Base-by-base conservation (phyloP, 2,797 vertebrate genomes). In the Momotus momota region DNA sequence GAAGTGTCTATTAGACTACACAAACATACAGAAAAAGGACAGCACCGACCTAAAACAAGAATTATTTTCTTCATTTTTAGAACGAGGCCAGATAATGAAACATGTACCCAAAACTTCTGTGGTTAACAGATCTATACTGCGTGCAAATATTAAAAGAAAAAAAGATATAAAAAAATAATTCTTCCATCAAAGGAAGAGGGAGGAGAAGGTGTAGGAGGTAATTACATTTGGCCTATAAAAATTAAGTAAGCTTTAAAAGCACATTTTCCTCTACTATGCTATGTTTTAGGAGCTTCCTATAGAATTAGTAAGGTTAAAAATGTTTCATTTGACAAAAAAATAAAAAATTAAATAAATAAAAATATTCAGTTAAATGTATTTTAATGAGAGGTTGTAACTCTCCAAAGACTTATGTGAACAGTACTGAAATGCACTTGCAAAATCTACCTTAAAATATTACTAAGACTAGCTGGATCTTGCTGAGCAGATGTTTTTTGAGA, bases 371-470 rank as follows among this genome's bases (percentile, higher is more conserved):
- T 66, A 60, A 16, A 33, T 13, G 6, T 22, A 77, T 77, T 72
- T 87, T 61, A 81, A 80, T 52, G 33, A 81, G n/a, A 60, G 11
- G 8, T n/a, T 49, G 29, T 48, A 60, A 71, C 22, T 87, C 41
- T 81, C 27, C 74, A 54, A 41, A 85, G 35, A 5, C 10, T 73
- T 82, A 48, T 1, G 2, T 2, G 29, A 45, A 52, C 29, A 10
- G 25, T 57, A 43, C 8, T 77, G 62, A 51, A 81, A 82, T 7
- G 26, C 19, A 15, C 18, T 15, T 66, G 21, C 6, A 40, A 88
- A 69, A 75, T 45, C 43, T 72, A 60, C 55, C 66, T 84, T 81
- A 66, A 73, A 94, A 66, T 75, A 57, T 38, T 62, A 60, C 10
- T 62, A 60, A 81, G 35, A 46, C 46, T 64, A 79, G 27, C 25